Evolutionary conservation across 2,113 vertebrate genomes (phyloP).

Genomic region (Lagopus leucura): DNA sequence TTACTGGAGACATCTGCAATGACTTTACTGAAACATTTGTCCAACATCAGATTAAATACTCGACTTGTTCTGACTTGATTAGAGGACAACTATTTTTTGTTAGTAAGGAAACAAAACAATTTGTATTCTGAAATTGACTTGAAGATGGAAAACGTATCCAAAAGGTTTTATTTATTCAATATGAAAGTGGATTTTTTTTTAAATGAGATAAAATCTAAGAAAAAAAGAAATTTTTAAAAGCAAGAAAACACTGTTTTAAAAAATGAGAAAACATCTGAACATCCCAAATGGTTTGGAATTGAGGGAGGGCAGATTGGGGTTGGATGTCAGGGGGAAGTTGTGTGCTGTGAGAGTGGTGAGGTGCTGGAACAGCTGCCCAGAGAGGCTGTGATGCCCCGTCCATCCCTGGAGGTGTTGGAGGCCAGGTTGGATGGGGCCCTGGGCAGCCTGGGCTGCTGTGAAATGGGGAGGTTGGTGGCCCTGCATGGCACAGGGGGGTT

Average conservation of each 20-base stretch:
- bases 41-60: not conserved
- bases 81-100: not conserved
- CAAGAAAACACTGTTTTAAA: not conserved
- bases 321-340: too few species aligned
- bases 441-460: too few species aligned
- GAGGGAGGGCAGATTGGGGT: too few species aligned
- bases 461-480: too few species aligned
- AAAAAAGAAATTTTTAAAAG: not conserved
- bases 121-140: not conserved
- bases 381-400: too few species aligned
- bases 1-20: not conserved
- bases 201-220: not conserved
- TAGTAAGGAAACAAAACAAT: not conserved
- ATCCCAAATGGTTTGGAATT: too few species aligned
- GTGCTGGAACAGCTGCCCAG: too few species aligned
- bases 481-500: too few species aligned
- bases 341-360: too few species aligned
- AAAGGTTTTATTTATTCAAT: not conserved
- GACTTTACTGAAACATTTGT: not conserved
- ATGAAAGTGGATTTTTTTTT: not conserved
- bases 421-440: too few species aligned
- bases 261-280: not conserved
- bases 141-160: not conserved
- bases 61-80: not conserved
- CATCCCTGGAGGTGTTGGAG: too few species aligned